phyloP scores from a whole-genome alignment of 2,797 vertebrate species.

The Loriculus beryllinus region DNA sequence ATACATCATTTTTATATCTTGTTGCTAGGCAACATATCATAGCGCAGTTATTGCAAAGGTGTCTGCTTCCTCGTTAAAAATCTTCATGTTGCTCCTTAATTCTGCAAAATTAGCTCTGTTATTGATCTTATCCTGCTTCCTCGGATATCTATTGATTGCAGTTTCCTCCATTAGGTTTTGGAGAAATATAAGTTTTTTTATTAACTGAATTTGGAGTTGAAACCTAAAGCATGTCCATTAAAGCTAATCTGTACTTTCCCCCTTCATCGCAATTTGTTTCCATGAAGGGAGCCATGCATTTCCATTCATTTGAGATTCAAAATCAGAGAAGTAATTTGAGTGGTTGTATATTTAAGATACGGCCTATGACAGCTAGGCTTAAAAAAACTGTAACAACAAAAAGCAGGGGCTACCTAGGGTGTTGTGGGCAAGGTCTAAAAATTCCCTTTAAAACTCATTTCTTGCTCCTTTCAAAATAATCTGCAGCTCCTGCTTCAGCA shows the following conservation, averaged over 20 bases:
- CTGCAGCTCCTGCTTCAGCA: neutral
- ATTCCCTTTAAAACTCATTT: conserved; percentile 5
- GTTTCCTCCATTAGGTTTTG: conserved; percentile 61
- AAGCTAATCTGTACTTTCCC: conserved; percentile 40
- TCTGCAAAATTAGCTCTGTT: conserved; percentile 75
- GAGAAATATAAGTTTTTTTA: conserved; percentile 26
- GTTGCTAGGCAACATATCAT: conserved; percentile 79
- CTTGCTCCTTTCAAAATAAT: neutral
- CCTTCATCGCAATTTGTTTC: conserved; percentile 60
- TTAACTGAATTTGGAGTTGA: conserved; percentile 32
- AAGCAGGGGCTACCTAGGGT: neutral
- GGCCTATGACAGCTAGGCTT: neutral
- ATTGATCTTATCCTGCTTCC: conserved; percentile 69
- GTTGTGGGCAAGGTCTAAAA: conserved; percentile 8
- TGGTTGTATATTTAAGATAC: neutral
- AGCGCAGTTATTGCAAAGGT: conserved; percentile 70
- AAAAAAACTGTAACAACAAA: neutral
- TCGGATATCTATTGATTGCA: conserved; percentile 66
- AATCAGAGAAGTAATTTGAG: conserved; percentile 37
- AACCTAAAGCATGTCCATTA: conserved; percentile 45
- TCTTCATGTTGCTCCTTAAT: conserved; percentile 74
- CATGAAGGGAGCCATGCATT: neutral
- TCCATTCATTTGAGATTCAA: neutral
- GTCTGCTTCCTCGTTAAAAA: conserved; percentile 73
- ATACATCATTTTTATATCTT: conserved; percentile 78